Evolutionary conservation across 2,113 vertebrate species (phyloP), one percentile per base, ranked within the genome.

Genomic region (Otolemur garnettii): DNA sequence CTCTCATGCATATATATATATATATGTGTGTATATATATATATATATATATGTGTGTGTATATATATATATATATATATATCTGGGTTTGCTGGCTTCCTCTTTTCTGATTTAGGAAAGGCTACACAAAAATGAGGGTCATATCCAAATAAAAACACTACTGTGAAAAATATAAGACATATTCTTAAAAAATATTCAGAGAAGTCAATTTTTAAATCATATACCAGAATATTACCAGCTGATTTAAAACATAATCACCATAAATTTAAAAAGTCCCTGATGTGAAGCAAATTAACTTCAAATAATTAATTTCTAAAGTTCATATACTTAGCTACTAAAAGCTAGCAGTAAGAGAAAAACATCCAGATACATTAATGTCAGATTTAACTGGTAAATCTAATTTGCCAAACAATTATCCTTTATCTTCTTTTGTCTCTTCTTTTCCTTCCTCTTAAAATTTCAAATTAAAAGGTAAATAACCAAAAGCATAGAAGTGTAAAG

Each of bases 231-330:
- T 81, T 85, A 83, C 7, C 42, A 95, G 12, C 5, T 93, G 22
- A 94, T 38, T 85, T 88, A 91, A 94, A 97, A 92, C 21, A 93
- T 24, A 85, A 94, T 92, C 80, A 33, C 8, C 68, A 81, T 57
- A 92, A 79, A 55, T 35, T 11, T 77, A 92, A 94, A 85, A 90
- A 83, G 57, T 33, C 42, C 84, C 82, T 55, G 7, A 96, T 86
- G 12, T 90, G 33, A 90, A 96, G 53, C 50, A 93, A 50, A 50
- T 50, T 50, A 50, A 50, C 45, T 50, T 50, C 45, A 94, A 91
- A 87, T 2, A 68, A 81, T 28, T 84, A 80, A 9, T 50, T 50
- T 50, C 45, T 50, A 50, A 50, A 50, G 45, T 81, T 92, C 72
- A 91, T 69, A 14, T 83, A 91, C 72, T n/a, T 90, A 91, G 88